Percentiles rank a stretch among this genome's conserved stretches.
phyloP scores from a whole-genome alignment of 64 coral and sea anemone genomes.

The Porites australiensis region DNA sequence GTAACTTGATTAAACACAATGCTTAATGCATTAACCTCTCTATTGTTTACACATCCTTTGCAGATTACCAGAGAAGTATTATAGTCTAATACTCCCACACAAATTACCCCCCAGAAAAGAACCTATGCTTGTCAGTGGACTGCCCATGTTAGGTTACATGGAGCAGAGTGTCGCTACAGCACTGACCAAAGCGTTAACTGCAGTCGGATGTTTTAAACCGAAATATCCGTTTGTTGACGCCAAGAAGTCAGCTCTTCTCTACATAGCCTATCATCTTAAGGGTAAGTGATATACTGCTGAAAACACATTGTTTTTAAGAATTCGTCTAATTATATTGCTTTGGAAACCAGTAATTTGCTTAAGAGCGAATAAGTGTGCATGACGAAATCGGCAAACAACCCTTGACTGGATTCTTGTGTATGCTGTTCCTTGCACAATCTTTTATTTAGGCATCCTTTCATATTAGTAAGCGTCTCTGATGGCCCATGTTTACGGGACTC shows the following conservation, averaged over 20 bases:
- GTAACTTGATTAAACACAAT: too few relatives aligned
- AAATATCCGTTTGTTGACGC: slow-evolving; percentile 93
- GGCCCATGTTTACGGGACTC: too few relatives aligned
- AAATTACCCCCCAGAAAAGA: slow-evolving; percentile 91
- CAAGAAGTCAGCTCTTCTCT: slow-evolving; percentile 89
- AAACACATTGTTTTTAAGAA: not conserved
- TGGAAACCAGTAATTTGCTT: not conserved
- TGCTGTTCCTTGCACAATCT: too few relatives aligned
- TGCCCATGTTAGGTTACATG: slow-evolving; percentile 98
- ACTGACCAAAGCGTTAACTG: slow-evolving; percentile 90
- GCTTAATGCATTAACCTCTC: too few relatives aligned
- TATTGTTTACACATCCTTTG: not conserved
- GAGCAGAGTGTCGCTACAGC: slow-evolving; percentile 94
- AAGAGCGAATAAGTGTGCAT: too few relatives aligned
- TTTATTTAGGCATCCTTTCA: too few relatives aligned
- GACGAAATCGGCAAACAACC: too few relatives aligned
- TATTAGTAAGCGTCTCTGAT: too few relatives aligned
- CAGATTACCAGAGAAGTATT: slow-evolving; percentile 90
- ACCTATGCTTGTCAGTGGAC: slow-evolving; percentile 73
- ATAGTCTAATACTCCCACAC: slow-evolving; percentile 82
- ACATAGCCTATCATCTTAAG: slow-evolving; percentile 96
- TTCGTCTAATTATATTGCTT: not conserved
- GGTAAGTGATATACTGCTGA: slow-evolving; percentile 28
- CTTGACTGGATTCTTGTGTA: too few relatives aligned
- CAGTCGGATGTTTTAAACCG: slow-evolving; percentile 95